phyloP scores from a whole-genome alignment of 2,797 vertebrate species.

The Urocyon cinereoargenteus region DNA sequence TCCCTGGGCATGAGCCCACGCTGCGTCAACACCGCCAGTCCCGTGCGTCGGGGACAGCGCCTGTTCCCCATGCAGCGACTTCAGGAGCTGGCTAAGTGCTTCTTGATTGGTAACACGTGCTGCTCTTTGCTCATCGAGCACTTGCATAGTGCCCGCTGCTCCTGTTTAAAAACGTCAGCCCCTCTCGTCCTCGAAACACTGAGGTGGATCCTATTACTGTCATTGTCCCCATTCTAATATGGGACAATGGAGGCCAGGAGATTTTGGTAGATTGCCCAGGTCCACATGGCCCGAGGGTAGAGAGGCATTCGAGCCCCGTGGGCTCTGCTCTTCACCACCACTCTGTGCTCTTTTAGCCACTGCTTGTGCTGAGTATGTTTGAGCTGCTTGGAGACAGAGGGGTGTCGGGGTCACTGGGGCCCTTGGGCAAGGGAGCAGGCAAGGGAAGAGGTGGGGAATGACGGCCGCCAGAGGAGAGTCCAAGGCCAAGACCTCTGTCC shows the following conservation, averaged over 20 bases:
- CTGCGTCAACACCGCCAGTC: not conserved
- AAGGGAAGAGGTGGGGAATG: not conserved
- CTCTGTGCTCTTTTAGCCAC: not conserved
- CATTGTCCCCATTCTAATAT: not conserved
- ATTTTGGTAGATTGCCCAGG: not conserved
- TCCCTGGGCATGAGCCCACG: not conserved
- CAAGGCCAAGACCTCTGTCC: not conserved
- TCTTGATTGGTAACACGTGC: not conserved
- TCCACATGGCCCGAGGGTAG: not conserved
- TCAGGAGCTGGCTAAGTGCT: not conserved
- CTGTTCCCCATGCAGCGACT: not conserved
- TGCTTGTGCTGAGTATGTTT: not conserved
- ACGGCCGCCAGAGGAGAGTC: not conserved
- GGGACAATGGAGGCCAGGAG: not conserved
- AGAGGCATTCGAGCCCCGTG: not conserved
- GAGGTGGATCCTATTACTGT: not conserved
- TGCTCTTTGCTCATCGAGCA: not conserved
- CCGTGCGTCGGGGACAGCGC: not conserved
- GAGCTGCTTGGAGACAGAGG: not conserved
- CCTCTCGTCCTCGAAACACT: not conserved
- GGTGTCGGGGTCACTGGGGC: not conserved
- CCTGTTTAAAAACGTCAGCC: not conserved
- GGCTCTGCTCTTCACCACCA: not conserved
- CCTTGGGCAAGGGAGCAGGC: not conserved
- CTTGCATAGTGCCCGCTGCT: not conserved